Evolutionary conservation across 2,888 invertebrate species (phyloP), one percentile per base, ranked within the genome.

Genomic region (Dicycla oo): DNA sequence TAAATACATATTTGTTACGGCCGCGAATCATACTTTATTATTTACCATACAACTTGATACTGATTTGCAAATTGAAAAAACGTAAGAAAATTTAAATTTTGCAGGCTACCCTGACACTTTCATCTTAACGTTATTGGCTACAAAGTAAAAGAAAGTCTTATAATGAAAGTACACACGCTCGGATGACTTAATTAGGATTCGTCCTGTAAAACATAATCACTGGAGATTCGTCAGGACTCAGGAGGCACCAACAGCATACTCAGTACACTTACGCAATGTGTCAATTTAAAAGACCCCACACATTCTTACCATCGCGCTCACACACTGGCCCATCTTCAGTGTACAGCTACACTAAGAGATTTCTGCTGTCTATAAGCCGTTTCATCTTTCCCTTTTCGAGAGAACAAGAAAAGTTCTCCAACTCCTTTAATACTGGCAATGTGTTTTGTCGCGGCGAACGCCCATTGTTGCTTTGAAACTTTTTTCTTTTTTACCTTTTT

Each of bases 361-460:
- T 87, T 87, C 60, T 80, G 73, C 77, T 80, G 80, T 75, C 84
- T 82, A 70, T 85, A 83, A 78, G 80, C 69, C 73, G 73, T 85
- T 85, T 86, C 75, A 83, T 85, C 81, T 86, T 85, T 82, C 79
- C 73, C 70, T 80, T 86, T 86, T 74, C 75, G 77, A 83, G 72
- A 75, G 79, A 84, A 85, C 82, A 86, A 82, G 84, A 84, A 85
- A 88, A 86, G 72, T 86, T 86, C 68, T 61, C 43, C 66, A 85
- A 82, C 81, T 82, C 80, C 67, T 86, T 85, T 86, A 82, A 81
- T 83, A 81, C 92, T 86, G 91, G 91, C 94, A 93, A 95, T 95
- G 94, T 95, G 95, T 95, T 95, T 94, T 94, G 94, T 94, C 94
- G 93, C 91, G 87, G 88, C 88, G 89, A 89, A 89, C 88, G 89